Evolutionary conservation across 2,888 invertebrate genomes (phyloP), one percentile per base, ranked within the genome.

Genomic region (Drosophila quasianomalipes): DNA sequence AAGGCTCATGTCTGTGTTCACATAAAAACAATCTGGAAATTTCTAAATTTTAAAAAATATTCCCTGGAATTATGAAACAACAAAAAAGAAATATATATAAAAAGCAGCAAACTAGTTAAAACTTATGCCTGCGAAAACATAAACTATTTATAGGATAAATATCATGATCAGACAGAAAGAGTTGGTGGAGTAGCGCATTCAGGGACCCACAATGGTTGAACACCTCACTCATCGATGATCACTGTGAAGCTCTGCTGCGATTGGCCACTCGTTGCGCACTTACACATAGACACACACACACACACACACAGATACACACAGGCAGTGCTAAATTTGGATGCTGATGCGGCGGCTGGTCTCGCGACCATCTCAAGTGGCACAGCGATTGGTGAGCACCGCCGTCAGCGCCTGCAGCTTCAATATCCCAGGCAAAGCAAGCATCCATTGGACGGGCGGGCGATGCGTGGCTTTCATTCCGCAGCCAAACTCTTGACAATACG

Each of bases 401-500:
- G 44, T 30, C 58, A 57, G 55, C 67, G 47, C 49, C 52, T 53
- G 33, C 52, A 58, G 52, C 44, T n/a, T 61, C 72, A 19, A 6
- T 65, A 66, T 52, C 41, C 61, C 53, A 61, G 41, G 41, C 53
- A 35, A 26, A 44, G 31, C 33, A 55, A 59, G 70, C 76, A 79
- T 69, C 77, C 57, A 79, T 81, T 81, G 81, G 69, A 67, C 47
- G 79, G 66, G 61, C 63, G 47, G 22, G 39, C 31, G 61, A 44
- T 72, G 81, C 69, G 59, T 53, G 44, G 54, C 49, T n/a, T 79
- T 92, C 90, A 92, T 92, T 93, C 90, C 91, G 86, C 77, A 78
- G 84, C 74, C 76, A 74, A 85, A 76, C 91, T 82, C 77, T 82
- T 83, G 78, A 79, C 83, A 74, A 67, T 73, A 76, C 88, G 85